Percentiles rank a stretch among this genome's conserved stretches.
Conservation (phyloP, 2,797 vertebrate genomes). For the Acipenser oxyrinchus region DNA sequence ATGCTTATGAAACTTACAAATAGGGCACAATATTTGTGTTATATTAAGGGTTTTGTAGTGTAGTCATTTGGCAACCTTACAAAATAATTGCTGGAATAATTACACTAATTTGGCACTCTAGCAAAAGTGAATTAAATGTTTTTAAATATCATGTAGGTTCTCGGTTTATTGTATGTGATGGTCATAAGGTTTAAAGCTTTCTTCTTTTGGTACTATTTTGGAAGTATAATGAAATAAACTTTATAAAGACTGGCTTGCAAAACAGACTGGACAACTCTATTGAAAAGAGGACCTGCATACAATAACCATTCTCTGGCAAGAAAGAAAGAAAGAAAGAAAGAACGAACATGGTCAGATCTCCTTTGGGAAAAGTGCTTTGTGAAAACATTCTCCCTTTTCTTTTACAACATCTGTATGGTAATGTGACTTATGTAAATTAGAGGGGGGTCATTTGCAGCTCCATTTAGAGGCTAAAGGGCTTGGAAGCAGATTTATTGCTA, state of each 20-base stretch:
- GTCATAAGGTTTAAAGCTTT: not conserved
- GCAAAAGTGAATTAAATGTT: too few relatives aligned
- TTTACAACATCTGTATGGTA: slow-evolving; percentile 71
- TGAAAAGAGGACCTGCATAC: slow-evolving; percentile 27
- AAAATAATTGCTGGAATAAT: too few relatives aligned
- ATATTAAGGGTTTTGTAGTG: too few relatives aligned
- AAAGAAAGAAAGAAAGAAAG: slow-evolving; percentile 5
- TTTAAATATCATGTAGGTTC: too few relatives aligned
- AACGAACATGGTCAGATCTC: not conserved
- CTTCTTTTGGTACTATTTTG: too few relatives aligned
- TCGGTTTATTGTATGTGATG: too few relatives aligned
- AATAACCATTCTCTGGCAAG: slow-evolving; percentile 24
- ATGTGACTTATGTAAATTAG: slow-evolving; percentile 37
- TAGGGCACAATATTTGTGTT: too few relatives aligned
- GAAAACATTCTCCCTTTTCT: slow-evolving; percentile 42
- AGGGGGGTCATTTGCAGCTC: slow-evolving; percentile 38
- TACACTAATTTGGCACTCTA: too few relatives aligned
- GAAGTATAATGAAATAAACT: not conserved
- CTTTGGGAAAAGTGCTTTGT: slow-evolving; percentile 46
- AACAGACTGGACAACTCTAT: slow-evolving; percentile 27
- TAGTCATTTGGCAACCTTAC: too few relatives aligned
- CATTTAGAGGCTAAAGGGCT: slow-evolving; percentile 28
- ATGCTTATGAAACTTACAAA: too few relatives aligned
- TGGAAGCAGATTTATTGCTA: slow-evolving; percentile 20
- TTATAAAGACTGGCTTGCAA: slow-evolving; percentile 12